phyloP scores from a whole-genome alignment of 2,797 vertebrate genomes.

The Limnodromus scolopaceus region DNA sequence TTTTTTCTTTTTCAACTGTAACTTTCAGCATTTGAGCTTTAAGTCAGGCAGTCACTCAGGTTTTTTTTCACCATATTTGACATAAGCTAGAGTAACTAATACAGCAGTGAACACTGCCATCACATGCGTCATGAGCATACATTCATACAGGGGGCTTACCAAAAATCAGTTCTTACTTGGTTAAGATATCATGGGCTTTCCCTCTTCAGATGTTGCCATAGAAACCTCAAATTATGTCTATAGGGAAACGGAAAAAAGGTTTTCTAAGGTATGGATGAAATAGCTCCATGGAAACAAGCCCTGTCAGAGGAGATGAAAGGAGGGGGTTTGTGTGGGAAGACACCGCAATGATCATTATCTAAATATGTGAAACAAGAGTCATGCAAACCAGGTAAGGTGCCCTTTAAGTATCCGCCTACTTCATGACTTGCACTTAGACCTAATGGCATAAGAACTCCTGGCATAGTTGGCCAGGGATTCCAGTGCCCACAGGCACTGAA shows the following conservation, averaged over 20 bases:
- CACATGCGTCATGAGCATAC: not conserved
- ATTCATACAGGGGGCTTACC: not conserved
- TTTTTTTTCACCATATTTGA: not conserved
- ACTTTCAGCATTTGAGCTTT: not conserved
- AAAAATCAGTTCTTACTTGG: not conserved
- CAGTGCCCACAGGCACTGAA: not conserved
- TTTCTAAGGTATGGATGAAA: slow-evolving; percentile 66
- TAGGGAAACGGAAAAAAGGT: slow-evolving; percentile 39
- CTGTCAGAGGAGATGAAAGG: not conserved
- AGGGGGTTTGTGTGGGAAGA: slow-evolving; percentile 26
- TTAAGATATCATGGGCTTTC: not conserved
- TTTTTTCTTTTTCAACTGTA: not conserved
- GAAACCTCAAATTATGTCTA: slow-evolving; percentile 75
- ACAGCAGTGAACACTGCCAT: not conserved
- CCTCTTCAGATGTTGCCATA: slow-evolving; percentile 66
- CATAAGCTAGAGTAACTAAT: not conserved
- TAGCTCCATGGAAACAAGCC: slow-evolving; percentile 68
- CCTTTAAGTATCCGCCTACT: not conserved
- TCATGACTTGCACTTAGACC: accelerated
- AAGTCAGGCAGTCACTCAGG: not conserved
- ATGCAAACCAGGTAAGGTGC: not conserved
- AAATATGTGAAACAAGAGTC: not conserved
- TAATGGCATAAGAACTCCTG: not conserved
- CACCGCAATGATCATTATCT: not conserved
- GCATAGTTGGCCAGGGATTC: not conserved